Percentiles rank a stretch among this genome's conserved stretches.
These are phyloP conservation scores for Nematopogon swammerdamellus DNA, from an alignment of 2,888 invertebrate genomes.

Conservation along the genomic window DNA sequence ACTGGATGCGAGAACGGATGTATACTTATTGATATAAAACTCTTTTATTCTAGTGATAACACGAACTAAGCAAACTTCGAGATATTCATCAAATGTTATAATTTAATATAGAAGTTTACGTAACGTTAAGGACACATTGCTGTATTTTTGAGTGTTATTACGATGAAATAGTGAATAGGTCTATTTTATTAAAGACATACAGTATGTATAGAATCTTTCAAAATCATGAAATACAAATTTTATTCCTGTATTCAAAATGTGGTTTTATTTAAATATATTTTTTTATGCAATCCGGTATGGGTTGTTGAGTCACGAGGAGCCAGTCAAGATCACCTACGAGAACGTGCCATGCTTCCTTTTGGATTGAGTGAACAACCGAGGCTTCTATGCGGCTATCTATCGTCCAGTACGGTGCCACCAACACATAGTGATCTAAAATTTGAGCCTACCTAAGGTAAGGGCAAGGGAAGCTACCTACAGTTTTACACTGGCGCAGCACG, in stretches of 20 bases:
- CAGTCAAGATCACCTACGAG: too few relatives aligned
- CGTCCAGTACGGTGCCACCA: too few relatives aligned
- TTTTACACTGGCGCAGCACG: too few relatives aligned
- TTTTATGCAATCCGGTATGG: too few relatives aligned
- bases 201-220: conserved; percentile 43
- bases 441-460: too few relatives aligned
- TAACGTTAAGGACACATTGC: conserved; percentile 33
- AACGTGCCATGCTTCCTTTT: too few relatives aligned
- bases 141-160: conserved; percentile 53
- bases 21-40: conserved; percentile 1
- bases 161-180: conserved; percentile 38
- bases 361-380: too few relatives aligned
- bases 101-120: conserved; percentile 26
- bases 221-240: conserved; percentile 51
- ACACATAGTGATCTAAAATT: too few relatives aligned
- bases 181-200: conserved; percentile 50
- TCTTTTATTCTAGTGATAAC: conserved; percentile 15
- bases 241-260: conserved; percentile 39
- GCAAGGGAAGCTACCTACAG: too few relatives aligned
- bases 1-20: not conserved
- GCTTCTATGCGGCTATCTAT: too few relatives aligned
- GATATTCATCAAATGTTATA: conserved; percentile 21
- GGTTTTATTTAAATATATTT: conserved; percentile 37
- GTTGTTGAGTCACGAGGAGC: too few relatives aligned
- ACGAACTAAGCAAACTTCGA: conserved; percentile 13